Evolutionary conservation across 2,113 vertebrate genomes (phyloP).

Genomic region (Canis aureus): DNA sequence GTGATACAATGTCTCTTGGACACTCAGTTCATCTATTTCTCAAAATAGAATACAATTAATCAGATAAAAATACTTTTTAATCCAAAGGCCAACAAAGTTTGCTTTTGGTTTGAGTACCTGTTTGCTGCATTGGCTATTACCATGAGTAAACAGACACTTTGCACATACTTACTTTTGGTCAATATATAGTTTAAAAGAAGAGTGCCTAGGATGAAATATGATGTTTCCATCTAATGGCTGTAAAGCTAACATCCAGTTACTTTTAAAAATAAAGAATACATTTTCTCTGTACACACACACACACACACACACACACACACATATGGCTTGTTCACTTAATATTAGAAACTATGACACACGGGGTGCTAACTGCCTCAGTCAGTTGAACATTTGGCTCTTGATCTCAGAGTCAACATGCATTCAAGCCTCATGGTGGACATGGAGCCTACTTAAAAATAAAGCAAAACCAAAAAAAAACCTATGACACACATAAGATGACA

Average conservation of each 20-base stretch:
- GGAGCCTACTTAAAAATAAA: neutral
- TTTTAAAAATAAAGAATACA: neutral
- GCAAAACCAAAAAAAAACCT: neutral
- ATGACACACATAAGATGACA: neutral
- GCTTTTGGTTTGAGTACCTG: neutral
- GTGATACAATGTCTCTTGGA: neutral
- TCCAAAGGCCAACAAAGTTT: neutral
- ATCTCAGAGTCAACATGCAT: neutral
- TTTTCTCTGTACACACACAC: neutral
- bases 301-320: too few species aligned
- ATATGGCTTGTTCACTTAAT: neutral
- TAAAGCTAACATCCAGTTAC: neutral
- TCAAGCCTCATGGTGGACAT: neutral
- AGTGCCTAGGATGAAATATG: neutral
- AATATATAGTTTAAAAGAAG: neutral
- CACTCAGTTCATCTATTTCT: slow-evolving; percentile 1
- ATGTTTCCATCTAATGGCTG: neutral
- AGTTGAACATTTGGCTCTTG: neutral
- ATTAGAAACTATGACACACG: neutral
- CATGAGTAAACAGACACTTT: neutral
- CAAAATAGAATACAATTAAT: slow-evolving; percentile 23
- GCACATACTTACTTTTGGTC: neutral
- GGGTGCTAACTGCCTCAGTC: neutral
- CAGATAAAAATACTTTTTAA: neutral
- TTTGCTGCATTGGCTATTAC: neutral